These are phyloP conservation scores for Ridgeia piscesae DNA, from an alignment of 1,140 invertebrate genomes.

Conservation along the genomic window DNA sequence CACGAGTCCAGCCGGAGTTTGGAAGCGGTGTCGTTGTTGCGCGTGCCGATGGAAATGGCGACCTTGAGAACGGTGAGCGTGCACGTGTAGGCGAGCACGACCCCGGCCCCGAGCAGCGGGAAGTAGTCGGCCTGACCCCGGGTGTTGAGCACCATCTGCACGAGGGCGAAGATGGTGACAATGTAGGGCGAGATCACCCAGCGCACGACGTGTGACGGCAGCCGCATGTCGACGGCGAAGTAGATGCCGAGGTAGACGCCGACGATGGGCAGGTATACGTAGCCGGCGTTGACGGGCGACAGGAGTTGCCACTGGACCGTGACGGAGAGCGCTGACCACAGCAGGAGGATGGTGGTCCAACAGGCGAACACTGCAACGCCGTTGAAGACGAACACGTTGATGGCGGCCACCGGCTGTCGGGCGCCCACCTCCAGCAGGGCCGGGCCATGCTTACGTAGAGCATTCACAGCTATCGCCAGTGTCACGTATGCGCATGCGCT, in stretches of 20 bases:
- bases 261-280: not conserved
- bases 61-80: not conserved
- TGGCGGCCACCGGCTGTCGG: not conserved
- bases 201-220: not conserved
- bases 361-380: not conserved
- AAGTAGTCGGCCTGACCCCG: not conserved
- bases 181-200: conserved; percentile 9
- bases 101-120: not conserved
- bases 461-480: not conserved
- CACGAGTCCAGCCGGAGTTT: not conserved
- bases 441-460: not conserved
- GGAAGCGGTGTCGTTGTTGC: not conserved
- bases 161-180: not conserved
- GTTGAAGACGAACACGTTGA: not conserved
- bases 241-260: not conserved
- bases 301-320: not conserved
- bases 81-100: not conserved
- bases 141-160: not conserved
- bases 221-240: not conserved
- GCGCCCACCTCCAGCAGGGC: not conserved
- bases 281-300: not conserved
- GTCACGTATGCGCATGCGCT: not conserved
- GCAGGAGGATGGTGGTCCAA: not conserved
- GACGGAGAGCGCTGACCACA: not conserved
- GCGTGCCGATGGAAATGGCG: not conserved